These are phyloP conservation scores for Ceuthmochares aereus DNA, from an alignment of 2,113 vertebrate species.

Conservation along the genomic window DNA sequence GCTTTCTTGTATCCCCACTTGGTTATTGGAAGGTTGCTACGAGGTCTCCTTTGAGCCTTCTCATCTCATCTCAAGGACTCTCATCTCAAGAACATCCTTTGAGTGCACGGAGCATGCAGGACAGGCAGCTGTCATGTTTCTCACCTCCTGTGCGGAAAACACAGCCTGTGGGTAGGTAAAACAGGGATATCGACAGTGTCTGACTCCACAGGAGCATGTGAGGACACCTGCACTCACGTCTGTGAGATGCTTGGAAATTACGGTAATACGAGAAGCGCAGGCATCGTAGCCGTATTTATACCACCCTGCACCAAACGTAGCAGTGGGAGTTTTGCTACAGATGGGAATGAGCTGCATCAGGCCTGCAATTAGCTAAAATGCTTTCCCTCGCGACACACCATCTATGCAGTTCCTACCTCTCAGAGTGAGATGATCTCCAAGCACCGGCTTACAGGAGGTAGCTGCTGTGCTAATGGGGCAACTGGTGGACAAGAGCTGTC, in stretches of 20 bases:
- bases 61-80: too few species aligned
- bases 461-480: not conserved
- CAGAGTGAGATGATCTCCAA: not conserved
- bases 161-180: not conserved
- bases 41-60: too few species aligned
- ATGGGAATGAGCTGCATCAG: not conserved
- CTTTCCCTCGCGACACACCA: rapidly evolving
- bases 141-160: not conserved
- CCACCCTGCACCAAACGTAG: rapidly evolving
- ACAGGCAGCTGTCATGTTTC: not conserved
- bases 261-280: rapidly evolving
- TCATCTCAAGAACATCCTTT: not conserved
- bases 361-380: not conserved
- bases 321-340: not conserved
- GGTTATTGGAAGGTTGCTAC: too few species aligned
- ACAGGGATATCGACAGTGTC: not conserved
- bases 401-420: rapidly evolving
- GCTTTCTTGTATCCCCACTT: too few species aligned
- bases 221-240: not conserved
- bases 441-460: not conserved
- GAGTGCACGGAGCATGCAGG: not conserved
- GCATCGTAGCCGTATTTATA: rapidly evolving
- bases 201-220: not conserved
- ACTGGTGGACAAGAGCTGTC: rapidly evolving
- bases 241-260: not conserved